Evolutionary conservation across 2,888 invertebrate genomes (phyloP).

Genomic region (Sesamia inferens): DNA sequence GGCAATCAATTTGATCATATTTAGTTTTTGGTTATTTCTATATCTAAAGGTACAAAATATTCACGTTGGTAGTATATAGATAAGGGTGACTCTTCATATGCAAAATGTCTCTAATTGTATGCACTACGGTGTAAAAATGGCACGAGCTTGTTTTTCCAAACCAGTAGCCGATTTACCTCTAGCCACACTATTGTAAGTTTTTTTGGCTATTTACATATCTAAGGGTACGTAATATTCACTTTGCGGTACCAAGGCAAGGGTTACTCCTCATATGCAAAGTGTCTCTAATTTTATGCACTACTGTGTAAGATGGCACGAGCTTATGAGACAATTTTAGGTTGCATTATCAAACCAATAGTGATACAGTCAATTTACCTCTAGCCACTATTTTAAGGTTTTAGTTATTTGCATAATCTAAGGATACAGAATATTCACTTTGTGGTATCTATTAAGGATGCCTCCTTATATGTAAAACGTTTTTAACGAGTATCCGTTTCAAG

Average conservation of each 20-base stretch:
- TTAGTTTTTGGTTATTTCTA: neutral
- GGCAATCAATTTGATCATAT: neutral
- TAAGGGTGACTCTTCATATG: constrained; percentile 47
- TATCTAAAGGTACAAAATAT: neutral
- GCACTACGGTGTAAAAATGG: constrained; percentile 36
- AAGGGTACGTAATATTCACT: constrained; percentile 14
- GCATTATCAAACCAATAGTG: constrained; percentile 23
- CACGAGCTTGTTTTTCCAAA: constrained; percentile 21
- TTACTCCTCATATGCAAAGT: constrained; percentile 55
- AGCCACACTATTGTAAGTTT: constrained; percentile 13
- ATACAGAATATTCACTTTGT: constrained; percentile 23
- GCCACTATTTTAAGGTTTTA: constrained; percentile 18
- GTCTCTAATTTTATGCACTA: constrained; percentile 43
- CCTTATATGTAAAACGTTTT: too few species aligned
- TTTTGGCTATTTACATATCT: constrained; percentile 31
- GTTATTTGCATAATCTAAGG: constrained; percentile 31
- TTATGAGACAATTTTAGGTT: constrained; percentile 37
- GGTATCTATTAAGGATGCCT: neutral
- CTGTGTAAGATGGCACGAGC: constrained; percentile 41
- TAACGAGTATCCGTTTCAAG: constrained; percentile 16
- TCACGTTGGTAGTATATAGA: neutral
- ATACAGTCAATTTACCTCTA: neutral
- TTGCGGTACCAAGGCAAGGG: constrained; percentile 36
- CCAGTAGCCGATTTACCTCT: constrained; percentile 4
- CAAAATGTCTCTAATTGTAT: constrained; percentile 47